Percentiles rank a stretch among this genome's conserved stretches.
Conservation (phyloP, 2,888 invertebrate genomes). For the Sphinx pinastri region DNA sequence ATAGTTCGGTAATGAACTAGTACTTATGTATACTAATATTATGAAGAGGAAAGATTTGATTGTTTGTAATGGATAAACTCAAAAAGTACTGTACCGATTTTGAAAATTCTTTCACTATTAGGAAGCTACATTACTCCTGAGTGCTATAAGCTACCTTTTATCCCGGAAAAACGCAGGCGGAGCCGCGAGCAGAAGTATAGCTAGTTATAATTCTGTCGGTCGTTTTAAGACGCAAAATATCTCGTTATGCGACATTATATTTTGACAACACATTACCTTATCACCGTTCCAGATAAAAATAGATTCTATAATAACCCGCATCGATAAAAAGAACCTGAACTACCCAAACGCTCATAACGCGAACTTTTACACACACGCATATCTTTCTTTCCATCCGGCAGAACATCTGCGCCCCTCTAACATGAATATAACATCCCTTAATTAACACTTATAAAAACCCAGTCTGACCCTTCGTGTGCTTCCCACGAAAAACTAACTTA, state of each 20-base stretch:
- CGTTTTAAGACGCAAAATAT: neutral
- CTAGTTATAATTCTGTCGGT: neutral
- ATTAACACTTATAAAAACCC: constrained; percentile 73
- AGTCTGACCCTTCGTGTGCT: constrained; percentile 65
- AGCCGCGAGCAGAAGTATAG: no score
- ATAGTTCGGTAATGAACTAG: neutral
- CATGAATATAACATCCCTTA: constrained; percentile 66
- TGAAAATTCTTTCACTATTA: no score
- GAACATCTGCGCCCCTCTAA: constrained; percentile 47
- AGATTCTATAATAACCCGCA: neutral
- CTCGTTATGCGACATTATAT: no score
- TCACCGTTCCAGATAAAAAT: no score
- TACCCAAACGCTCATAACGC: neutral
- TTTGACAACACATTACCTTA: no score
- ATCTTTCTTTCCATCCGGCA: constrained; percentile 31
- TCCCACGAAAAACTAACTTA: constrained; percentile 74
- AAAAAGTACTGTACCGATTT: no score
- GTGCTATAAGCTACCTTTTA: no score
- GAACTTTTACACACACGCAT: neutral
- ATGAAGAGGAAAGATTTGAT: no score
- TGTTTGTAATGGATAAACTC: no score
- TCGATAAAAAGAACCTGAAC: neutral
- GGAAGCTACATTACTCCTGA: no score
- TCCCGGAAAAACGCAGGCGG: no score
- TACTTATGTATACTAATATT: no score